Conservation (phyloP, 2,797 vertebrate species). For the Acropternis orthonyx region DNA sequence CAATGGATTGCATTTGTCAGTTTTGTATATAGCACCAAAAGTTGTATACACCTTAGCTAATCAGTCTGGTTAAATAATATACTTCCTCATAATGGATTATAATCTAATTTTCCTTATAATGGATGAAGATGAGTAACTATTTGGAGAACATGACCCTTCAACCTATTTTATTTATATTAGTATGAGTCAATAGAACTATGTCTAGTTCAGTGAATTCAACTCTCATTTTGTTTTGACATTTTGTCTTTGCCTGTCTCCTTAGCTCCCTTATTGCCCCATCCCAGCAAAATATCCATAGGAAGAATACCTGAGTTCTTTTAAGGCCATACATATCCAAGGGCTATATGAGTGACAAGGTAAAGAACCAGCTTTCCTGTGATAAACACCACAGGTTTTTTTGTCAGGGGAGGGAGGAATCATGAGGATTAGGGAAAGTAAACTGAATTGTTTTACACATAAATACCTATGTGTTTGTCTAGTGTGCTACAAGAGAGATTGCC, state of each 20-base stretch:
- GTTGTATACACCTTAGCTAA: neutral
- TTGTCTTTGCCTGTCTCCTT: neutral
- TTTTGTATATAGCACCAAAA: neutral
- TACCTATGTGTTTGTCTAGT: constrained; percentile 11
- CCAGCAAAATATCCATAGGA: neutral
- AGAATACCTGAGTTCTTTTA: neutral
- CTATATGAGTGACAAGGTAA: neutral
- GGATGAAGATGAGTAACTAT: neutral
- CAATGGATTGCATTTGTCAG: neutral
- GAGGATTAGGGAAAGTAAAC: constrained; percentile 38
- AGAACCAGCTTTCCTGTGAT: neutral
- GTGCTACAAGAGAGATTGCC: constrained; percentile 36
- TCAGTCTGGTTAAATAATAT: neutral
- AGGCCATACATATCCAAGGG: neutral
- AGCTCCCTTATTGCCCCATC: neutral
- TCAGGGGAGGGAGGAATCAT: neutral
- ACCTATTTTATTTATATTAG: neutral
- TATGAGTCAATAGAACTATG: neutral
- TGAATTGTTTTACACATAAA: constrained; percentile 46
- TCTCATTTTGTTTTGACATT: neutral
- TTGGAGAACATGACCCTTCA: neutral
- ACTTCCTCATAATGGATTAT: neutral
- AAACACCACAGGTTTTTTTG: neutral
- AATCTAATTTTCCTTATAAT: neutral
- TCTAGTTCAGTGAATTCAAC: neutral